A percentile compares a stretch with the other conserved stretches of the same genome.
phyloP scores from a whole-genome alignment of 2,113 vertebrate species.

The Columba janthina region DNA sequence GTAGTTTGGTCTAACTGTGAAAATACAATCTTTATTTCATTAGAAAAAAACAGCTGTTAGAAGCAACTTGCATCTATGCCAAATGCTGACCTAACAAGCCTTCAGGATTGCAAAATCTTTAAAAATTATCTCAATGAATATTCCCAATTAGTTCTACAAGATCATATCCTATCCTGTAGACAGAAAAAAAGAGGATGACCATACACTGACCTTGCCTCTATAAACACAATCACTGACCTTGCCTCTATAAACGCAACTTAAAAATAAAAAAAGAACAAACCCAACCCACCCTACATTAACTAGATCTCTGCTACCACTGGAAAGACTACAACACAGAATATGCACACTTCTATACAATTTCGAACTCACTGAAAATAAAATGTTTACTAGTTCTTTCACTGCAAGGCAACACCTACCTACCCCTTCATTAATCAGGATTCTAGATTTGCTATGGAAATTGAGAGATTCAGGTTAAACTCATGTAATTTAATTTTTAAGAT shows the following conservation, averaged over 20 bases:
- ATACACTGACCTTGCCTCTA: background rate
- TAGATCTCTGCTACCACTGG: background rate
- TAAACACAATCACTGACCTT: conserved; percentile 11
- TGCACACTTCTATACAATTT: background rate
- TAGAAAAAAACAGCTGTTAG: background rate
- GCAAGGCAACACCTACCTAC: background rate
- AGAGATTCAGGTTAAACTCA: background rate
- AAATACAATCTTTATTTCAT: background rate
- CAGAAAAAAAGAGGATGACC: background rate
- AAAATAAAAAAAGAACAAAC: background rate
- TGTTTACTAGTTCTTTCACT: background rate
- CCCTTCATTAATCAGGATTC: background rate
- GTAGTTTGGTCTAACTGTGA: background rate
- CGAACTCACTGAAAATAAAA: background rate
- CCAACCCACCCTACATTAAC: background rate
- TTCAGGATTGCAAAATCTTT: background rate
- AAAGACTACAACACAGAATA: background rate
- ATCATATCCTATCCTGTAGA: background rate
- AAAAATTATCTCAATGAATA: background rate
- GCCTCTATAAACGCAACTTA: conserved; percentile 17
- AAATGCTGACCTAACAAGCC: background rate
- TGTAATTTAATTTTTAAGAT: background rate
- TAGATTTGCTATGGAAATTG: background rate
- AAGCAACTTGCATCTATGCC: background rate
- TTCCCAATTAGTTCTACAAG: background rate